phyloP scores from a whole-genome alignment of 2,888 invertebrate species.

The Bombyx huttoni region DNA sequence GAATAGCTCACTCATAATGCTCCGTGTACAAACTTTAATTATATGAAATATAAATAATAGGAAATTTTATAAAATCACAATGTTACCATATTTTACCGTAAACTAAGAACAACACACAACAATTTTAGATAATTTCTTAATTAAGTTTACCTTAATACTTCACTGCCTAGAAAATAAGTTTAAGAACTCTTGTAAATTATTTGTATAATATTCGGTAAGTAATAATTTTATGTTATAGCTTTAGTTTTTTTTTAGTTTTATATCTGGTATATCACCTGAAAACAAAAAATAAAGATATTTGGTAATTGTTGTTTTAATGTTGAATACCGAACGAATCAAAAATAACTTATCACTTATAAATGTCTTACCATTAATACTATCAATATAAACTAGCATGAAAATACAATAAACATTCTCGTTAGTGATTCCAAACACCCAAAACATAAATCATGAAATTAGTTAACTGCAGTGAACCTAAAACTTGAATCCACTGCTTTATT shows the following conservation, averaged over 20 bases:
- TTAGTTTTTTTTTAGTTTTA: conserved; percentile 25
- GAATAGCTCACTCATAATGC: no score
- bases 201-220: conserved; percentile 47
- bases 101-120: neutral
- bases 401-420: no score
- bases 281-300: conserved; percentile 32
- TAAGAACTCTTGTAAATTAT: conserved; percentile 46
- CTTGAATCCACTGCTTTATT: no score
- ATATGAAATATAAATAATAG: no score
- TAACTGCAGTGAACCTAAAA: no score
- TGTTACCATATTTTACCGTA: conserved; percentile 32
- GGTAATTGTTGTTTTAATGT: conserved; percentile 22
- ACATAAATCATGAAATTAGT: no score
- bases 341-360: no score
- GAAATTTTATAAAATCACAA: conserved; percentile 5
- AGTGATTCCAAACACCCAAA: no score
- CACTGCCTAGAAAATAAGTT: conserved; percentile 47
- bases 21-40: no score
- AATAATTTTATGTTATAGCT: conserved; percentile 21
- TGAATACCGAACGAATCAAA: conserved; percentile 1
- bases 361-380: no score
- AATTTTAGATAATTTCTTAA: neutral
- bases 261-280: conserved; percentile 39
- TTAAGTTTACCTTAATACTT: conserved; percentile 12
- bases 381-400: no score